Conservation (phyloP, 1,140 invertebrate species). For the Pristionchus pacificus region DNA sequence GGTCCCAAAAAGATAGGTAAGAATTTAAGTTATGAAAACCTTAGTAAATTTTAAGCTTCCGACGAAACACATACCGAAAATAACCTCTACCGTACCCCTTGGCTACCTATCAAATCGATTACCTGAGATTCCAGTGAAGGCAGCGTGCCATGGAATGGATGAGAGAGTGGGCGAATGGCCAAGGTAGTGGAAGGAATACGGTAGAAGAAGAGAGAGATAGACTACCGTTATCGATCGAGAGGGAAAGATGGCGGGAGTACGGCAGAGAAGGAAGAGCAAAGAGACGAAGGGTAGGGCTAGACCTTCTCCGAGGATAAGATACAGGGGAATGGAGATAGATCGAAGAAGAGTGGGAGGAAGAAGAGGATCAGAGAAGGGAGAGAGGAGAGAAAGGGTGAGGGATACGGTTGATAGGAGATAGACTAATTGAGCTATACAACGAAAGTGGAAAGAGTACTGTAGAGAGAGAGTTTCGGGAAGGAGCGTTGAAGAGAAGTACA, state of each 20-base stretch:
- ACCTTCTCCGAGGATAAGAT: neutral
- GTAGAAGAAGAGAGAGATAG: conserved; percentile 17
- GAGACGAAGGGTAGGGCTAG: neutral
- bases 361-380: neutral
- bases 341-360: neutral
- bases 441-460: neutral
- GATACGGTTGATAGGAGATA: neutral
- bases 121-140: conserved; percentile 35
- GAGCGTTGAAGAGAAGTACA: too few relatives aligned
- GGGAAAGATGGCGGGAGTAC: neutral
- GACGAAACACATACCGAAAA: too few relatives aligned
- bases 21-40: conserved; percentile 20
- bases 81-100: too few relatives aligned
- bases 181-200: conserved; percentile 27
- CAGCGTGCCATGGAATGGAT: conserved; percentile 35
- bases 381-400: neutral
- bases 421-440: neutral
- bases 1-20: conserved; percentile 21
- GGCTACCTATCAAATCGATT: too few relatives aligned
- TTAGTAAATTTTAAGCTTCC: conserved; percentile 15
- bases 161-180: conserved; percentile 32
- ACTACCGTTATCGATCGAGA: too few relatives aligned
- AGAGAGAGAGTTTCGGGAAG: neutral
- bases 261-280: neutral
- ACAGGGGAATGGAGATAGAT: neutral